Conservation (phyloP, 2,888 invertebrate species). For the Cheilosia pagana region DNA sequence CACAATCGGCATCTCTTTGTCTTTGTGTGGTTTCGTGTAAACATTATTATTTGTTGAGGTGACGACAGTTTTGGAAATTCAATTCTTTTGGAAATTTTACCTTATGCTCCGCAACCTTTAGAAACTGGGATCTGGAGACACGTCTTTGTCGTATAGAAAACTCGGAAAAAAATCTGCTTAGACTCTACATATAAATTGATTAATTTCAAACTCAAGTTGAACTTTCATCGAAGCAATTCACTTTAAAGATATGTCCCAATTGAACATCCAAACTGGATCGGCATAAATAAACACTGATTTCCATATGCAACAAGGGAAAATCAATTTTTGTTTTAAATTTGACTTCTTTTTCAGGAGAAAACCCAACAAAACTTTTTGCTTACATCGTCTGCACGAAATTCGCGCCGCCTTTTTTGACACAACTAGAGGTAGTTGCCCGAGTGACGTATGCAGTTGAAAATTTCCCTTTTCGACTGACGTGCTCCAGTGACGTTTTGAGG, state of each 20-base stretch:
- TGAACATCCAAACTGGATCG: background rate
- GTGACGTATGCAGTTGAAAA: conserved; percentile 51
- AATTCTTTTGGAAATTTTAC: background rate
- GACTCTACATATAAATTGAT: background rate
- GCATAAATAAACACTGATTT: conserved; percentile 14
- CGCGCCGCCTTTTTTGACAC: conserved; percentile 72
- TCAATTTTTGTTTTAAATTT: conserved; percentile 7
- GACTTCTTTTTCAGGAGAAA: background rate
- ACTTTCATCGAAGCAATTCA: background rate
- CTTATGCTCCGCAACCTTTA: background rate
- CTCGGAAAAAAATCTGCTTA: background rate
- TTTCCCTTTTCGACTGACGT: conserved; percentile 50
- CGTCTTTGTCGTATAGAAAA: background rate
- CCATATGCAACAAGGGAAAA: conserved; percentile 28
- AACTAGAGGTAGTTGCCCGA: conserved; percentile 30
- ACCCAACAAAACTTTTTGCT: conserved; percentile 31
- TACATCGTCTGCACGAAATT: conserved; percentile 56
- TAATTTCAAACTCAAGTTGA: background rate
- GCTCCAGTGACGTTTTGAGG: background rate
- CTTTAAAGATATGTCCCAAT: background rate
- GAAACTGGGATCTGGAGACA: background rate
- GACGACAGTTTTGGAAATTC: too few species aligned
- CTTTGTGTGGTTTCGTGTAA: too few species aligned
- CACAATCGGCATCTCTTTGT: too few species aligned
- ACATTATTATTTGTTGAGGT: too few species aligned